phyloP scores from a whole-genome alignment of 2,113 vertebrate species.

The Tyto alba region DNA sequence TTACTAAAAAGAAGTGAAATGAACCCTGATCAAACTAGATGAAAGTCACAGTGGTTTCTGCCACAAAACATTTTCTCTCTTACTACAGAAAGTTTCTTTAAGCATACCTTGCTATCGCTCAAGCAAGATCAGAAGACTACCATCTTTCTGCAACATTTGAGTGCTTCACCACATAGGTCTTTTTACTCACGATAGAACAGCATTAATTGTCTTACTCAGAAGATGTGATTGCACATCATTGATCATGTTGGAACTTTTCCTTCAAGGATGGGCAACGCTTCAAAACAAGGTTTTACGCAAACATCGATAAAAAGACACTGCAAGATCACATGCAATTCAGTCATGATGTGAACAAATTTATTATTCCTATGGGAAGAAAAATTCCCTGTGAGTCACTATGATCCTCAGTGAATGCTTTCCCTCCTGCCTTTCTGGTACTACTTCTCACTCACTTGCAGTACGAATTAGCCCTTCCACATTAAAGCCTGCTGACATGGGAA shows the following conservation, averaged over 20 bases:
- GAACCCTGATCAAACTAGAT: not conserved
- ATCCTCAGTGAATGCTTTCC: not conserved
- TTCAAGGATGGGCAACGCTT: not conserved
- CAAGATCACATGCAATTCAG: not conserved
- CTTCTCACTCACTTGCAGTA: not conserved
- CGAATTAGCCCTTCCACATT: not conserved
- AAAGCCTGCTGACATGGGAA: not conserved
- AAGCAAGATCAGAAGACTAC: not conserved
- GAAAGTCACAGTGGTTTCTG: not conserved
- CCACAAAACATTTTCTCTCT: not conserved
- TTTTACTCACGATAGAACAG: not conserved
- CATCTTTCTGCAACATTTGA: not conserved
- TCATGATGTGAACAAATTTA: not conserved
- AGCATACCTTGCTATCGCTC: not conserved
- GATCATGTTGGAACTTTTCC: not conserved
- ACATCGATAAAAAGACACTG: not conserved
- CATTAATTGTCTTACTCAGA: not conserved
- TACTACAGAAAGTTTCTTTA: not conserved
- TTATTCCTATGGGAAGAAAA: not conserved
- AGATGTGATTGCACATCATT: not conserved
- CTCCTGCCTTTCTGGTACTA: not conserved
- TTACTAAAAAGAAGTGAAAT: not conserved
- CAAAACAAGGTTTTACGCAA: not conserved
- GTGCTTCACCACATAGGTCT: not conserved
- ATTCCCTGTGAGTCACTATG: not conserved